Evolutionary conservation across 2,888 invertebrate species (phyloP).

Genomic region (Chalcosyrphus nemorum): DNA sequence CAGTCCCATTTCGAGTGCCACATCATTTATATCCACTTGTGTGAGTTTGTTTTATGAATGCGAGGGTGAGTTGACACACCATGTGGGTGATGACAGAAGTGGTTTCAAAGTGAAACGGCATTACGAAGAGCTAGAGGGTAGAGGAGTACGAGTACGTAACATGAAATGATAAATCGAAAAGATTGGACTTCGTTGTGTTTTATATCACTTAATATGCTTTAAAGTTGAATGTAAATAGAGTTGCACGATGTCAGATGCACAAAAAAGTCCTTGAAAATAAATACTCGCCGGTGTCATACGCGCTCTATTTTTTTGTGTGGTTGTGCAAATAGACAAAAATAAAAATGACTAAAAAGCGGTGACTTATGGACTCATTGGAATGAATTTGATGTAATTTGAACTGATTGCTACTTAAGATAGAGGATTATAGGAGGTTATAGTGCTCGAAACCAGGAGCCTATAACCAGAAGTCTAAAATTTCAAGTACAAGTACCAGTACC

Average conservation of each 20-base stretch:
- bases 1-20: constrained; percentile 55
- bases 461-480: too few relatives aligned
- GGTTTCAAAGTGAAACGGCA: constrained; percentile 9
- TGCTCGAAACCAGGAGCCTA: too few relatives aligned
- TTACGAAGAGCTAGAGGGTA: not conserved
- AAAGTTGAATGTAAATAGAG: constrained; percentile 61
- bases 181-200: constrained; percentile 34
- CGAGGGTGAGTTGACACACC: constrained; percentile 37
- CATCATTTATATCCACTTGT: constrained; percentile 70
- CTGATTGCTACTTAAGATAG: too few relatives aligned
- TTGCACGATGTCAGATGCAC: constrained; percentile 49
- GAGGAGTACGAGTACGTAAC: not conserved
- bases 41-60: constrained; percentile 52
- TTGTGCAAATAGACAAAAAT: not conserved
- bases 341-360: too few relatives aligned
- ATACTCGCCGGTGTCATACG: not conserved
- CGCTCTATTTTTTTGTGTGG: not conserved
- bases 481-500: too few relatives aligned
- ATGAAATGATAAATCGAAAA: constrained; percentile 65
- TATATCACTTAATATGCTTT: constrained; percentile 54
- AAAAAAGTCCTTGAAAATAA: constrained; percentile 32
- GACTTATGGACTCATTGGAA: too few relatives aligned
- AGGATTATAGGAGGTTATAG: too few relatives aligned
- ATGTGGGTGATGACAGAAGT: constrained; percentile 55
- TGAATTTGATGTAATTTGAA: too few relatives aligned